A percentile compares a stretch with the other conserved stretches of the same genome.
These are phyloP conservation scores for Brachypteracias leptosomus DNA, from an alignment of 2,113 vertebrate species.

Conservation along the genomic window DNA sequence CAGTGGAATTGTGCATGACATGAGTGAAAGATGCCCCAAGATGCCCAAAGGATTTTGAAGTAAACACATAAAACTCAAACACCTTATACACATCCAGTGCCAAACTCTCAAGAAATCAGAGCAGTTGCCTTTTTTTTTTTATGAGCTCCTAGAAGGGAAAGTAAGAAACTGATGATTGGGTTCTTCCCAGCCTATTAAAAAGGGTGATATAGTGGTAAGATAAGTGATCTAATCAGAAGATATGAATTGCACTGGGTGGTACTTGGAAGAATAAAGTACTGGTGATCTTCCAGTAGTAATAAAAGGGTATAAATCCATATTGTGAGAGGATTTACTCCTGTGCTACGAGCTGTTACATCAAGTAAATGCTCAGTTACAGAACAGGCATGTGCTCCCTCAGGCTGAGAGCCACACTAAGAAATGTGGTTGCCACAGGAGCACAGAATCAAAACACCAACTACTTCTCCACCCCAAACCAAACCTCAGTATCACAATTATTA, in stretches of 20 bases:
- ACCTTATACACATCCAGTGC: background rate
- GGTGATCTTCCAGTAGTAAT: background rate
- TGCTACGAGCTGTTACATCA: background rate
- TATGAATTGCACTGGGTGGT: background rate
- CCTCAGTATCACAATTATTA: background rate
- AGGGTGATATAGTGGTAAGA: background rate
- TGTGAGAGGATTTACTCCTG: background rate
- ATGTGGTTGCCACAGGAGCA: background rate
- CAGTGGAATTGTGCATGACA: background rate
- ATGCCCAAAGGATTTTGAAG: background rate
- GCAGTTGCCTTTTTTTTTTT: background rate
- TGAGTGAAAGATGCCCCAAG: fast-evolving
- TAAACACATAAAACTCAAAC: background rate
- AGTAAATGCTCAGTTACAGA: background rate
- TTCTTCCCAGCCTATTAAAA: background rate
- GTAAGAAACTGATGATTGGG: background rate
- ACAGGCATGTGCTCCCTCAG: background rate
- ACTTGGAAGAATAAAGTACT: background rate
- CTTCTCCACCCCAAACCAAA: background rate
- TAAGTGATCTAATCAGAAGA: background rate
- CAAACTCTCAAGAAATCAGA: background rate
- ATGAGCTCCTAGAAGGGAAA: background rate
- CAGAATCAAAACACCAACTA: background rate
- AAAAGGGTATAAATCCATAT: background rate
- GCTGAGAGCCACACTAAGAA: background rate